A percentile compares a stretch with the other conserved stretches of the same genome.
Conservation (phyloP, 2,888 invertebrate genomes). For the Eustalomyia histrio region DNA sequence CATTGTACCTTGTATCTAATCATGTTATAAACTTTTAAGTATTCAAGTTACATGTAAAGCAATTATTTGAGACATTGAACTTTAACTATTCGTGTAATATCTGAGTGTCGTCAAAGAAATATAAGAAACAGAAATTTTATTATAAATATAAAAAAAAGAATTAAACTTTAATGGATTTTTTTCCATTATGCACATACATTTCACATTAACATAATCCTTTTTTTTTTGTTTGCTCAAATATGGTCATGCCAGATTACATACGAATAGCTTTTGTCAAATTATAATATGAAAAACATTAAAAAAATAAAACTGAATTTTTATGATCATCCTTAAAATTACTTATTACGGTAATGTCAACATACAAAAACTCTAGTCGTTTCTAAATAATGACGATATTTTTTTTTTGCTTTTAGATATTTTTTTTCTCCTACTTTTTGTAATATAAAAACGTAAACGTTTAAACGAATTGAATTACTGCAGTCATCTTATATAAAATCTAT, state of each 20-base stretch:
- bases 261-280: conserved; percentile 39
- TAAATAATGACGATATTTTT: conserved; percentile 43
- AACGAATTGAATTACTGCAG: conserved; percentile 64
- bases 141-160: too few relatives aligned
- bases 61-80: too few relatives aligned
- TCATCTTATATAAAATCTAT: conserved; percentile 55
- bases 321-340: conserved; percentile 56
- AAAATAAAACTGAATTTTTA: conserved; percentile 35
- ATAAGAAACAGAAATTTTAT: too few relatives aligned
- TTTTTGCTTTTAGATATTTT: not conserved
- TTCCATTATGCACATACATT: not conserved
- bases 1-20: too few relatives aligned
- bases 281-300: conserved; percentile 58
- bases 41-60: too few relatives aligned
- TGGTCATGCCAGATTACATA: conserved; percentile 11
- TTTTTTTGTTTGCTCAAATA: not conserved
- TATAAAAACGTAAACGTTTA: conserved; percentile 51
- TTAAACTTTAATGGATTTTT: too few relatives aligned
- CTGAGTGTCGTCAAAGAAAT: too few relatives aligned
- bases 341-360: conserved; percentile 50
- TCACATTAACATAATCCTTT: conserved; percentile 49
- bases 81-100: too few relatives aligned
- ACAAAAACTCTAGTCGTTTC: conserved; percentile 13
- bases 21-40: too few relatives aligned
- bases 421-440: conserved; percentile 4